A percentile compares a stretch with the other conserved stretches of the same genome.
Conservation (phyloP, 2,113 vertebrate genomes). For the Salvator merianae region DNA sequence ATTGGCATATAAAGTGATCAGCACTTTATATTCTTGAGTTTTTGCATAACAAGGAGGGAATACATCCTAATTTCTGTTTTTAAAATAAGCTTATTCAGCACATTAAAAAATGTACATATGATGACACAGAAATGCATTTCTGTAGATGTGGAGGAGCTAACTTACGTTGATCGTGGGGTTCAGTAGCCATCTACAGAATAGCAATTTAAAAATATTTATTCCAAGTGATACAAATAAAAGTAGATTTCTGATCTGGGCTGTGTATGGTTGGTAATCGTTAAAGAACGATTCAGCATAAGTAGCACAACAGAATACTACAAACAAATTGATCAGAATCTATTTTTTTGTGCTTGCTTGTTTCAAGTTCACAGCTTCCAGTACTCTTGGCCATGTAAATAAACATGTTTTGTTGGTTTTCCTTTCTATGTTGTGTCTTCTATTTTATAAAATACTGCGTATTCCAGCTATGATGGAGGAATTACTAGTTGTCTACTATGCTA, state of each 20-base stretch:
- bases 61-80: not conserved
- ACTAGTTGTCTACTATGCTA: not conserved
- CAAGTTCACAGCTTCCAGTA: not conserved
- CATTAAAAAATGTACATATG: not conserved
- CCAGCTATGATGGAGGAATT: not conserved
- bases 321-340: not conserved
- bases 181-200: not conserved
- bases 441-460: not conserved
- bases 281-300: not conserved
- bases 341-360: not conserved
- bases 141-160: not conserved
- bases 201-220: not conserved
- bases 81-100: not conserved
- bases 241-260: not conserved
- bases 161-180: not conserved
- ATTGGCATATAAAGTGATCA: no score
- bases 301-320: not conserved
- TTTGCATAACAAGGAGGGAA: not conserved
- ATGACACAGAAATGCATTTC: not conserved
- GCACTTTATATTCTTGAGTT: not conserved
- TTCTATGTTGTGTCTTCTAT: not conserved
- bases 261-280: not conserved
- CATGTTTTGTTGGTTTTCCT: not conserved
- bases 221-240: not conserved
- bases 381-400: not conserved